Conservation (phyloP, 2,888 invertebrate species). For the Limnephilus lunatus region DNA sequence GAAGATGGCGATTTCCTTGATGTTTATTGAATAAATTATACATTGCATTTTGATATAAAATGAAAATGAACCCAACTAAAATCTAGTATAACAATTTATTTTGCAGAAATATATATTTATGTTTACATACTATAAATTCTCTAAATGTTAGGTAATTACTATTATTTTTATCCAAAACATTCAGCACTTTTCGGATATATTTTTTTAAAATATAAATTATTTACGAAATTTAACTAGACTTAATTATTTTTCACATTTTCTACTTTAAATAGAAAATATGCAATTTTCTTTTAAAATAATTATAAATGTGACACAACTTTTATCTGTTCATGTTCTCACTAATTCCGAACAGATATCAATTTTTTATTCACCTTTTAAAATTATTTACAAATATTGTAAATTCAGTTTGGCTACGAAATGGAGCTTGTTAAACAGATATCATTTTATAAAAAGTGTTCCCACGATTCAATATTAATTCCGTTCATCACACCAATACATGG, state of each 20-base stretch:
- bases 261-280: constrained; percentile 27
- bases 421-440: not conserved
- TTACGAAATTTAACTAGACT: constrained; percentile 45
- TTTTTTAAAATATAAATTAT: constrained; percentile 43
- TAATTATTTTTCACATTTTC: constrained; percentile 39
- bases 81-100: constrained; percentile 56
- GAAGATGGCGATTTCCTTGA: constrained; percentile 46
- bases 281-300: constrained; percentile 21
- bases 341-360: constrained; percentile 19
- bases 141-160: constrained; percentile 50
- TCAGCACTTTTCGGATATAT: constrained; percentile 40
- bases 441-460: constrained; percentile 8
- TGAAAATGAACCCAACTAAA: constrained; percentile 56
- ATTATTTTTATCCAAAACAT: constrained; percentile 44
- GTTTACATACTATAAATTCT: constrained; percentile 48
- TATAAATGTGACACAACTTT: constrained; percentile 42
- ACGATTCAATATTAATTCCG: not conserved
- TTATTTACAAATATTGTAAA: constrained; percentile 43
- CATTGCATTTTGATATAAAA: constrained; percentile 54
- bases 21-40: constrained; percentile 59
- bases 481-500: not conserved
- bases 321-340: constrained; percentile 21
- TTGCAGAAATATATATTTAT: constrained; percentile 51
- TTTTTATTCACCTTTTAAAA: constrained; percentile 41
- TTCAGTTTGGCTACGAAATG: constrained; percentile 14